phyloP scores from a whole-genome alignment of 2,113 vertebrate genomes.

The Alethe diademata region DNA sequence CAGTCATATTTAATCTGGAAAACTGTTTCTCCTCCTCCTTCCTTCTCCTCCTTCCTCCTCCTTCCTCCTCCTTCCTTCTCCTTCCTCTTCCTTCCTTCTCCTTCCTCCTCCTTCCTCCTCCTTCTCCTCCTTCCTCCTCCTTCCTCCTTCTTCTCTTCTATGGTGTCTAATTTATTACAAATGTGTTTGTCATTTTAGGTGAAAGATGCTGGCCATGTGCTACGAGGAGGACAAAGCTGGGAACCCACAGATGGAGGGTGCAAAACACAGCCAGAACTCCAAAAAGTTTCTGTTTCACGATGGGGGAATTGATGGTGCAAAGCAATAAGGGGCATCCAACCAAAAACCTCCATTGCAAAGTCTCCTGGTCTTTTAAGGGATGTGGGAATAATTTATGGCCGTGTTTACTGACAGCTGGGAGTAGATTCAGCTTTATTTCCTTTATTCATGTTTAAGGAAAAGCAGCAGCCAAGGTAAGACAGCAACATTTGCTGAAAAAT shows the following conservation, averaged over 20 bases:
- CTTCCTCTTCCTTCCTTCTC: too few species aligned
- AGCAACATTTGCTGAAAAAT: background rate
- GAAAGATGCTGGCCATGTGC: background rate
- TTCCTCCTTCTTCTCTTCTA: background rate
- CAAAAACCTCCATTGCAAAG: background rate
- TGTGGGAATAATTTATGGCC: background rate
- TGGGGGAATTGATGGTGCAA: too few species aligned
- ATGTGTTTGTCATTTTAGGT: background rate
- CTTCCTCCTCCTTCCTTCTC: background rate
- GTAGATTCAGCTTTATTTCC: background rate
- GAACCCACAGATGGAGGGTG: background rate
- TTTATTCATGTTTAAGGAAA: background rate
- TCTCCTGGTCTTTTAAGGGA: background rate
- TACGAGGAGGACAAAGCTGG: background rate
- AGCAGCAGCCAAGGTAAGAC: background rate
- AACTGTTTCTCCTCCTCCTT: background rate
- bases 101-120: background rate
- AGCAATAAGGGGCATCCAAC: fast-evolving
- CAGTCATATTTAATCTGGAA: background rate
- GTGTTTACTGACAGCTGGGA: background rate
- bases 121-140: background rate
- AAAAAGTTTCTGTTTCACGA: background rate
- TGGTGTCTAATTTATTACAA: background rate
- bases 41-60: background rate
- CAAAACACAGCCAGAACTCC: background rate